These are phyloP conservation scores for Tricholauxania praeusta DNA, from an alignment of 2,888 invertebrate genomes.

Conservation along the genomic window DNA sequence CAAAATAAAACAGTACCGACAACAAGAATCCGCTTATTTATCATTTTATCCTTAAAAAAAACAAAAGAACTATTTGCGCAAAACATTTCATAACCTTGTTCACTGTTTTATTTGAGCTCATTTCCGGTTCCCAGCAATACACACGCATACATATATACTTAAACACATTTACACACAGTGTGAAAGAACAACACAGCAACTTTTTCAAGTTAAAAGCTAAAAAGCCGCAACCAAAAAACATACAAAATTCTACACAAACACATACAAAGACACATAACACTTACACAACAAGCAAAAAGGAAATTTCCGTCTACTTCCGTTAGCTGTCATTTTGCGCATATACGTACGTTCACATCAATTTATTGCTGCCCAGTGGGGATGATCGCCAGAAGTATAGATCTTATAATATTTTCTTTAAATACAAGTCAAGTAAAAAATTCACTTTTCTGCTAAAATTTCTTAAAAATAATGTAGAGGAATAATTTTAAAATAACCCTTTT, in stretches of 20 bases:
- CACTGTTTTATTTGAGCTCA: conserved; percentile 18
- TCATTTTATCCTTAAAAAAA: no score
- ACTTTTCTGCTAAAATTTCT: no score
- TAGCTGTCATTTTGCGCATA: conserved; percentile 21
- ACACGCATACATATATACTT: conserved; percentile 7
- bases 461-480: no score
- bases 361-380: no score
- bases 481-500: no score
- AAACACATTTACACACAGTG: conserved; percentile 15
- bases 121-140: conserved; percentile 22
- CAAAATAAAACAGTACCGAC: background rate
- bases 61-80: conserved; percentile 12
- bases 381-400: no score
- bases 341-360: conserved; percentile 7
- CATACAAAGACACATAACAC: background rate
- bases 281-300: background rate
- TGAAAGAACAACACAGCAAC: background rate
- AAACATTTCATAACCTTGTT: conserved; percentile 9
- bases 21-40: no score
- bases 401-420: no score
- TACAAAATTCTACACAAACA: conserved; percentile 11
- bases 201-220: conserved; percentile 32
- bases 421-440: no score
- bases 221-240: conserved; percentile 33
- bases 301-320: conserved; percentile 27